Base-by-base conservation (phyloP, 2,888 invertebrate species). In the Drepana falcataria region DNA sequence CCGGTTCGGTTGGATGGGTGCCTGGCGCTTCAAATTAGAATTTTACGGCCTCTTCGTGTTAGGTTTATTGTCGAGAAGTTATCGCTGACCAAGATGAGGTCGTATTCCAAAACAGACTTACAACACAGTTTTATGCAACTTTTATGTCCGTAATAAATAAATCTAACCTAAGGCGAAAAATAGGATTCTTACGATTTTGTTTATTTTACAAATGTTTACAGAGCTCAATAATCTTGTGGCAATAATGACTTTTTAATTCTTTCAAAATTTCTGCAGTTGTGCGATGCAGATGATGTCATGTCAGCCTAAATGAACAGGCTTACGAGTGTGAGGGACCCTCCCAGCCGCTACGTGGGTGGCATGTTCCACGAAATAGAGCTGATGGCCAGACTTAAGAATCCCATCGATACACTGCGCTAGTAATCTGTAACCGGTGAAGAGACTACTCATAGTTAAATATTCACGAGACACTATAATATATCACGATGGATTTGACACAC, bases 1-100 rank as follows among this genome's bases (percentile, higher is more conserved):
- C 37, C 37, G 37, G 37, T 37, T 53, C 55, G 47, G 49, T 47
- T 64, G 60, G 65, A 65, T 68, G 71, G 71, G 69, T 66, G 70
- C 67, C 66, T 69, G 75, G 68, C 76, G 81, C 80, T 83, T 85
- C 79, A 79, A 88, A 89, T 88, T 87, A 87, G 87, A 87, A 79
- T 90, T 89, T 88, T 86, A 88, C 83, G 80, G 77, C 81, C 87
- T 87, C 87, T 90, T 88, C 88, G 87, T 88, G 88, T 89, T 87
- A 83, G 88, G 88, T 89, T 89, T 88, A 88, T 79, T 82, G 86
- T 85, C 82, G 81, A 83, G 73, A 78, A 83, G 85, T 85, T 85
- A 87, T 87, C 84, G 82, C 77, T 81, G 80, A 82, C 85, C 86
- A 81, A 85, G 87, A 87, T 86, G 88, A 85, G 86, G 75, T 83